Evolutionary conservation across 1,140 invertebrate genomes (phyloP).

Genomic region (Aphaenogaster floridana): DNA sequence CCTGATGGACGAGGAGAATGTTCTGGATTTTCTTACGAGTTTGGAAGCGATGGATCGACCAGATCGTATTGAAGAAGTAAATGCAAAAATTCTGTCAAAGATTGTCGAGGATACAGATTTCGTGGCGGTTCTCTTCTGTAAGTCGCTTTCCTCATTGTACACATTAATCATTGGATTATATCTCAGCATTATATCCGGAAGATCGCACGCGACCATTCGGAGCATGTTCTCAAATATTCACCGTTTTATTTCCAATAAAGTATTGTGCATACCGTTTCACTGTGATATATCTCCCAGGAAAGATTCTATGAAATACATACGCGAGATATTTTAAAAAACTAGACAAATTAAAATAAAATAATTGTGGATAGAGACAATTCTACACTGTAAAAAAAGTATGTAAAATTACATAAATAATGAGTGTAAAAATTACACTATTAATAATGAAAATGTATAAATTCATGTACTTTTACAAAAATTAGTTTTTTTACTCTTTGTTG

Average conservation of each 20-base stretch:
- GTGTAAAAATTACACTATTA: no score
- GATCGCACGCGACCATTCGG: neutral
- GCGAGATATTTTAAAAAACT: neutral
- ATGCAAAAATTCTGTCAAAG: constrained; percentile 95
- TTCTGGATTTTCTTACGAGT: constrained; percentile 97
- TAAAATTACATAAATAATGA: no score
- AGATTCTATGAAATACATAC: neutral
- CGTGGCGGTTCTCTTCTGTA: constrained; percentile 98
- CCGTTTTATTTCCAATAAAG: neutral
- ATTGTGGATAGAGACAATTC: neutral
- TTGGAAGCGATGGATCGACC: constrained; percentile 97
- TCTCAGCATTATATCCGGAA: neutral
- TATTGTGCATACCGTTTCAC: neutral
- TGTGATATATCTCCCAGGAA: neutral
- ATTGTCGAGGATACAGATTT: constrained; percentile 97
- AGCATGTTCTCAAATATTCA: constrained; percentile 1
- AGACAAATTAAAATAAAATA: neutral
- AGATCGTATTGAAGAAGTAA: constrained; percentile 98
- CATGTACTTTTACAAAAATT: no score
- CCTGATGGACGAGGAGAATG: constrained; percentile 97
- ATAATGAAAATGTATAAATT: no score
- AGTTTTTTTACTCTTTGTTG: no score
- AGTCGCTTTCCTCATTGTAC: constrained; percentile 87
- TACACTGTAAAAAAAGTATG: neutral
- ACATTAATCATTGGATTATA: constrained; percentile 27